Percentiles rank a stretch among this genome's conserved stretches.
These are phyloP conservation scores for Nysson spinosus DNA, from an alignment of 2,888 invertebrate species.

Conservation along the genomic window DNA sequence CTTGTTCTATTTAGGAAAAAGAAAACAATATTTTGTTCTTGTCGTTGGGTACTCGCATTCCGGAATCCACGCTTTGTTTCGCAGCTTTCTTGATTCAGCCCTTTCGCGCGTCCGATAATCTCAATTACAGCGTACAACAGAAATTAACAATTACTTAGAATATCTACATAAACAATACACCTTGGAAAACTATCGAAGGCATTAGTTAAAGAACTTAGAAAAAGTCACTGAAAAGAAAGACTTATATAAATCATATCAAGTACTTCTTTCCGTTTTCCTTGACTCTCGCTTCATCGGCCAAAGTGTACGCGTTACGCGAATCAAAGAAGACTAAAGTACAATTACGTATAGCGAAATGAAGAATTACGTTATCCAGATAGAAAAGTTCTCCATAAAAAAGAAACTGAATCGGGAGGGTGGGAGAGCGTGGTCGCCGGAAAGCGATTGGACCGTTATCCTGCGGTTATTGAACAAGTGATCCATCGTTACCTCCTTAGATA, in stretches of 20 bases:
- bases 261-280: neutral
- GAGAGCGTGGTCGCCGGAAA: slow-evolving; percentile 57
- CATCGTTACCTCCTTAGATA: slow-evolving; percentile 58
- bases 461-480: slow-evolving; percentile 57
- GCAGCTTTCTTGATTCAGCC: neutral
- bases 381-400: slow-evolving; percentile 6
- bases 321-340: neutral
- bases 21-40: slow-evolving; percentile 7
- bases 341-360: slow-evolving; percentile 1
- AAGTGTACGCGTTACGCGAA: neutral
- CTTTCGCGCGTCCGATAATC: neutral
- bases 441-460: slow-evolving; percentile 54
- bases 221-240: too few relatives aligned
- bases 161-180: neutral
- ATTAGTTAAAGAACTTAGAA: too few relatives aligned
- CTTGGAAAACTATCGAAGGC: too few relatives aligned
- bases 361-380: neutral
- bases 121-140: slow-evolving; percentile 1
- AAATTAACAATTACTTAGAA: neutral
- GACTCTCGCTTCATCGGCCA: neutral
- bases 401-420: neutral
- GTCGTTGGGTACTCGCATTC: slow-evolving; percentile 45
- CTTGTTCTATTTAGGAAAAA: slow-evolving; percentile 41
- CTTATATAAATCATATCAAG: neutral
- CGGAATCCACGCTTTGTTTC: slow-evolving; percentile 42